Conservation (phyloP, 2,113 vertebrate genomes). For the Carollia perspicillata region DNA sequence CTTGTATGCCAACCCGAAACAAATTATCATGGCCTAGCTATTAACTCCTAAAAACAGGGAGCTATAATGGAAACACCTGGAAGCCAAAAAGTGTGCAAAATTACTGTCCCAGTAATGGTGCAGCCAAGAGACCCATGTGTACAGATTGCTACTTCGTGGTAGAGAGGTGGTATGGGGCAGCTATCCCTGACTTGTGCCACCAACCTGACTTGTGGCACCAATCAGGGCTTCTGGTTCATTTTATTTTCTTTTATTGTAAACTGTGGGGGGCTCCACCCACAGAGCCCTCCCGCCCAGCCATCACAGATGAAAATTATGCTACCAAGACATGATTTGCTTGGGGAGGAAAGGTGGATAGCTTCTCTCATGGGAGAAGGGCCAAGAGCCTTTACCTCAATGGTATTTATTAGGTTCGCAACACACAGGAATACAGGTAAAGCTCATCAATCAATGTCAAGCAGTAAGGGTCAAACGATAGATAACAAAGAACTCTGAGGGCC, state of each 20-base stretch:
- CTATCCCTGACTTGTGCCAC: constrained; percentile 30
- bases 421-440: too few relatives aligned
- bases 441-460: too few relatives aligned
- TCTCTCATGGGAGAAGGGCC: too few relatives aligned
- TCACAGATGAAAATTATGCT: too few relatives aligned
- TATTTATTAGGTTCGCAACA: too few relatives aligned
- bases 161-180: neutral
- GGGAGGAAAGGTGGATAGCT: too few relatives aligned
- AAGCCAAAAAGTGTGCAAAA: constrained; percentile 67
- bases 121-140: constrained; percentile 45
- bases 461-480: too few relatives aligned
- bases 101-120: constrained; percentile 50
- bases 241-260: neutral
- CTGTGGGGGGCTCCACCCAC: too few relatives aligned
- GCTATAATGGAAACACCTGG: constrained; percentile 77
- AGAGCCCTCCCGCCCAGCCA: too few relatives aligned
- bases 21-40: constrained; percentile 80
- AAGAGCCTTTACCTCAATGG: too few relatives aligned
- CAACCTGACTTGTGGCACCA: neutral
- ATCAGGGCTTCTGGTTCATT: constrained; percentile 13
- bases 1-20: constrained; percentile 77
- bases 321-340: too few relatives aligned
- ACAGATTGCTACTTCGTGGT: constrained; percentile 35
- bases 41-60: constrained; percentile 83
- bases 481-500: too few relatives aligned